These are phyloP conservation scores for Ciconia boyciana DNA, from an alignment of 2,113 vertebrate species.

Conservation along the genomic window DNA sequence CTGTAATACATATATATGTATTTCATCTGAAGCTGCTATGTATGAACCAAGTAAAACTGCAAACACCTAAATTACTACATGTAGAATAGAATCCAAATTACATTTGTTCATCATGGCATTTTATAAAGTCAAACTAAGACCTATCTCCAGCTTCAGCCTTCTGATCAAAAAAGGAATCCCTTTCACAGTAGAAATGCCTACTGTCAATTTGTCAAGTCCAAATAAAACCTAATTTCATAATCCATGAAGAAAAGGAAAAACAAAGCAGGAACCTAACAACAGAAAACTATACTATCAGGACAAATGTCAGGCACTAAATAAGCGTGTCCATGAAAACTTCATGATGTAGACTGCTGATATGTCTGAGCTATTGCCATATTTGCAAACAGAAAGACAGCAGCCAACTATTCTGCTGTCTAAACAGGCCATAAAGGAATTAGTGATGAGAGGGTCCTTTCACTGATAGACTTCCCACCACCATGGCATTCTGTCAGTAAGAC, in stretches of 20 bases:
- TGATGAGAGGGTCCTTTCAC: neutral
- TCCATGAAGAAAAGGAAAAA: neutral
- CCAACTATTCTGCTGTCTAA: neutral
- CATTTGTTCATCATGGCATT: neutral
- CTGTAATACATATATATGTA: neutral
- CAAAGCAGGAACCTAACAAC: neutral
- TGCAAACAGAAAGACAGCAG: neutral
- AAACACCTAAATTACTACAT: neutral
- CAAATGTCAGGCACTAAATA: constrained; percentile 15
- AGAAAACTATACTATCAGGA: neutral
- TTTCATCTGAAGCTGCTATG: neutral
- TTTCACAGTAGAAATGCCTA: neutral
- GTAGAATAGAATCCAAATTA: neutral
- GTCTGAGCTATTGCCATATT: neutral
- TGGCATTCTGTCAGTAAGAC: neutral
- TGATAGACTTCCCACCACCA: neutral
- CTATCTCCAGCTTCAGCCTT: neutral
- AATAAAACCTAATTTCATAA: constrained; percentile 46
- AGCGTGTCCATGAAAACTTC: neutral
- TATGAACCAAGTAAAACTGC: neutral
- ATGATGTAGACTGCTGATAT: neutral
- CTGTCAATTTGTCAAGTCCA: neutral
- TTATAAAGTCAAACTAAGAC: neutral
- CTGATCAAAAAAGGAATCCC: neutral
- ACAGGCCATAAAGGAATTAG: neutral